Conservation (phyloP, 2,113 vertebrate genomes). For the Phylloscopus trochiloides region DNA sequence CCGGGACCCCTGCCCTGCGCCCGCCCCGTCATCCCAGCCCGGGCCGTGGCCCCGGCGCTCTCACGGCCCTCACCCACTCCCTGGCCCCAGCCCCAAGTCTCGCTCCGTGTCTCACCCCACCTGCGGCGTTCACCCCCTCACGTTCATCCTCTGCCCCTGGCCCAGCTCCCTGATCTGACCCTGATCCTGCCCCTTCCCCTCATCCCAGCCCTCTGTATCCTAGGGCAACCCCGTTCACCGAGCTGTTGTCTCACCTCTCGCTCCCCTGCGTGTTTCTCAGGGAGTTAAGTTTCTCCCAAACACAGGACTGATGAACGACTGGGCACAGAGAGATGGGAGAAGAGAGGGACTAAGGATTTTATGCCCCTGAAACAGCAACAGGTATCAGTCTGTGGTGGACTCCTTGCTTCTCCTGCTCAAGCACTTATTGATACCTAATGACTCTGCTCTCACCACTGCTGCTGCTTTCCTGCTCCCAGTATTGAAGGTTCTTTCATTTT, state of each 20-base stretch:
- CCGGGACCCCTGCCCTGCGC: fast-evolving
- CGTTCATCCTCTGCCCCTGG: no score
- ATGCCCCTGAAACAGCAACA: neutral
- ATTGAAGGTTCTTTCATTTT: neutral
- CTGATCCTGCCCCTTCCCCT: no score
- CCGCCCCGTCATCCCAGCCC: neutral
- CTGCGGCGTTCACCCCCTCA: neutral
- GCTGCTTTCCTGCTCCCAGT: neutral
- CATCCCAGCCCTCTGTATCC: no score
- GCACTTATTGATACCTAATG: neutral
- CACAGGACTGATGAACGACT: neutral
- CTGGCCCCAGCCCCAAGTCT: no score
- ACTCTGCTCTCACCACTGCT: neutral
- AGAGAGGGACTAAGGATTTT: neutral
- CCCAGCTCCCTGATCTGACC: no score
- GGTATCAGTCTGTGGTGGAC: fast-evolving
- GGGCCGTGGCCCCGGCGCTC: no score
- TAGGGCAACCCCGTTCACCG: fast-evolving
- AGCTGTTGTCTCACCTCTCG: neutral
- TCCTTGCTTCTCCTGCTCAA: neutral
- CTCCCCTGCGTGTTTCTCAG: neutral
- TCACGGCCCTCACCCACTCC: neutral
- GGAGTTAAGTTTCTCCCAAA: neutral
- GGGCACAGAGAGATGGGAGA: no score
- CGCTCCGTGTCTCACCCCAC: neutral